Base-by-base conservation (phyloP, 2,888 invertebrate genomes). In the Choreutis nemorana region DNA sequence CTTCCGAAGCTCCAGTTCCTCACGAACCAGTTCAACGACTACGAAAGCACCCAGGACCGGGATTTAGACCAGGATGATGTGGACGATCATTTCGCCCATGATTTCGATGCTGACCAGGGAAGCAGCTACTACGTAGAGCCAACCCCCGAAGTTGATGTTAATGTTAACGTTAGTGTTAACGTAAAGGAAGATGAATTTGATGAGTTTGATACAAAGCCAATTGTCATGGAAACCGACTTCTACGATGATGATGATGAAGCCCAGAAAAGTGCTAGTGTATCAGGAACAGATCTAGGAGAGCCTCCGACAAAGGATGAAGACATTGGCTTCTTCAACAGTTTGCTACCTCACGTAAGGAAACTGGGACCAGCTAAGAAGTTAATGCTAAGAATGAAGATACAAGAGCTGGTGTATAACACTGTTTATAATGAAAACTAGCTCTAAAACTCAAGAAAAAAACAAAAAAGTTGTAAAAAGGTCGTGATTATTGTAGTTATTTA, bases 351-450 rank as follows among this genome's bases (percentile, higher is more conserved):
- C 34, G 77, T 79, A 0, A 73, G 62, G 42, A 78, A 79, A 32
- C 39, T 79, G 26, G 61, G 63, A 0, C 77, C 78, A 1, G 75
- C 77, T 2, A 79, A 78, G 39, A 79, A 79, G 33, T 35, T 79
- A 34, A 72, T 77, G 73, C 29, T 79, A 2, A 46, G 79, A 30
- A 78, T 78, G 73, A 79, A 78, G 38, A 78, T 79, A 5, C 78
- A 78, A 26, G 78, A 78, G 32, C 28, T 78, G 23, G 73, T 79
- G 4, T 79, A 79, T 37, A 77, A 78, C 43, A 75, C 77, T 2
- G 78, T 79, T 1, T 79, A 79, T 40, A 77, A 59, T 41, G 63
- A 72, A 26, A 50, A 58, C 21, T 62, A 57, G 40, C n/a, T n/a
- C n/a, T n/a, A n/a, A n/a, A n/a, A n/a, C n/a, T n/a, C n/a, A n/a